A percentile compares a stretch with the other conserved stretches of the same genome.
phyloP scores from a whole-genome alignment of 2,113 vertebrate genomes.

The Ophthalmolycus amberensis region DNA sequence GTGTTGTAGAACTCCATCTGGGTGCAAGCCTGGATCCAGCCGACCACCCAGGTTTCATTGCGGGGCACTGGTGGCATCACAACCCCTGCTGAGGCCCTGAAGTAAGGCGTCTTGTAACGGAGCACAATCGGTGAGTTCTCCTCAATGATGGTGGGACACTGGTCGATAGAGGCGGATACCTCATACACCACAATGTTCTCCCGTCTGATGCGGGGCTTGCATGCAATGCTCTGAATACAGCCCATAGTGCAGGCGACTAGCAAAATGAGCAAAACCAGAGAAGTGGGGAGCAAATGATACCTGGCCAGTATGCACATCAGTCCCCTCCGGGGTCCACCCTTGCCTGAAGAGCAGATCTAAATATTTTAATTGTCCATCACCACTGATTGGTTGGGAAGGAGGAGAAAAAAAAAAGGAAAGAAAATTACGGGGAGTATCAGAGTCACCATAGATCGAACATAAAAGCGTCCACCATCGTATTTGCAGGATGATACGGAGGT shows the following conservation, averaged over 20 bases:
- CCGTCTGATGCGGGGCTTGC: conserved; percentile 95
- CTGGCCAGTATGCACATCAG: conserved; percentile 81
- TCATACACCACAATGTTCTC: conserved; percentile 98
- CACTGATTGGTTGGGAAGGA: conserved; percentile 47
- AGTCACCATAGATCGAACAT: conserved; percentile 64
- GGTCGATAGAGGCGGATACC: conserved; percentile 96
- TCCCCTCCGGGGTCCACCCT: conserved; percentile 75
- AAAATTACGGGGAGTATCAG: conserved; percentile 25
- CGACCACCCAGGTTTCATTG: conserved; percentile 97
- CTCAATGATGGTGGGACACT: conserved; percentile 94
- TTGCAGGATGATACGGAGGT: conserved; percentile 51
- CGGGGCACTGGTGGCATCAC: conserved; percentile 96
- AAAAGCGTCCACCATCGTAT: conserved; percentile 53
- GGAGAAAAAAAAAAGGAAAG: background rate
- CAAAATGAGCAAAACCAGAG: conserved; percentile 79
- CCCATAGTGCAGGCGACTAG: conserved; percentile 87
- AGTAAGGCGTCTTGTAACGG: conserved; percentile 98
- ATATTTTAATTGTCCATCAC: conserved; percentile 64
- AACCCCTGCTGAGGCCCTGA: conserved; percentile 94
- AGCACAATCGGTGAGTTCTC: conserved; percentile 98
- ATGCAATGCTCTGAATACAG: conserved; percentile 96
- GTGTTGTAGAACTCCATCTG: conserved; percentile 99
- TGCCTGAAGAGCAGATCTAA: conserved; percentile 68
- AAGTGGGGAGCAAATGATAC: conserved; percentile 73
- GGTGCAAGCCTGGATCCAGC: conserved; percentile 98